Base-by-base conservation (phyloP, 2,888 invertebrate species). In the Drosophila parthenogenetica region DNA sequence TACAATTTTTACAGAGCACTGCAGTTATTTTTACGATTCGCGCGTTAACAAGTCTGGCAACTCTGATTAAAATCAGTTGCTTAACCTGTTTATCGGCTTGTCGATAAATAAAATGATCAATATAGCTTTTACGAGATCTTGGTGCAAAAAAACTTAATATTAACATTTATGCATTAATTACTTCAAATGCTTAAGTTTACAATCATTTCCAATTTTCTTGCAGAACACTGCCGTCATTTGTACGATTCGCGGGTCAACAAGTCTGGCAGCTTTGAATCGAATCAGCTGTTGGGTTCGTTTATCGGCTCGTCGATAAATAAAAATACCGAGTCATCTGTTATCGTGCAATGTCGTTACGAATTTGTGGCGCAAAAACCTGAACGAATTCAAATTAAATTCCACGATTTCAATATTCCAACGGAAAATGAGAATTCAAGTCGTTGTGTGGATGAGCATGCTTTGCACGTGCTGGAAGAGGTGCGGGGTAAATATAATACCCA, bases 361-460 rank as follows among this genome's bases (percentile, higher is more conserved):
- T 98, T 98, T 92, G 95, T 96, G 90, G 98, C 98, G 45, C 94
- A 95, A 75, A 96, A 96, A 57, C 95, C 95, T 81, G 97, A 98
- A 92, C 93, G 97, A 88, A 70, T 84, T n/a, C 72, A 92, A 90
- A 91, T 92, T 8, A 90, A 89, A 57, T 92, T 92, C 65, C 89
- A 90, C 2, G 92, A 92, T 55, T 92, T 92, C 16, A 91, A 90
- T 65, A 81, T 92, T 35, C 92, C 92, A 1, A 87, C 89, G 7
- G 89, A 90, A 39, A 50, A 71, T 11, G 90, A 91, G 59, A 91
- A 91, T 53, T 81, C 90, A 16, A 90, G 84, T 46, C 83, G 80
- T 19, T 92, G 92, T 51, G 87, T 90, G 16, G 79, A 88, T 8
- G 85, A 89, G 5, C 91, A 92, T 73, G 90, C 90, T 1, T 66